Conservation (phyloP, 2,888 invertebrate species). For the Dendrolimus pini region DNA sequence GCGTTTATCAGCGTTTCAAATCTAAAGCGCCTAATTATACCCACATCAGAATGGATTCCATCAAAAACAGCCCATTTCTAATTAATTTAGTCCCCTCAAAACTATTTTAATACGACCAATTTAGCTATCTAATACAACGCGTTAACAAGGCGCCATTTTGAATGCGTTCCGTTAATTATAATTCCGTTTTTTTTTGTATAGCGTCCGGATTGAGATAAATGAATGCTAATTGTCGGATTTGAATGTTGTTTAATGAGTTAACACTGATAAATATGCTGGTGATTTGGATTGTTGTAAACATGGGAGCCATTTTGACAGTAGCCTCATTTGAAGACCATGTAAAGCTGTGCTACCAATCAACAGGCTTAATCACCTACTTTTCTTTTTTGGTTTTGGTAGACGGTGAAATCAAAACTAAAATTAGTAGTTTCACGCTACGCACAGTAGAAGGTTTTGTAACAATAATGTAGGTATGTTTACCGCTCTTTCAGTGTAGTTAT, state of each 20-base stretch:
- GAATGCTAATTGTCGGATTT: conserved; percentile 25
- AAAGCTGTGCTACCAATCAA: no score
- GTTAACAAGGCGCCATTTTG: conserved; percentile 68
- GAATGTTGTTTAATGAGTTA: conserved; percentile 16
- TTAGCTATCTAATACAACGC: conserved; percentile 71
- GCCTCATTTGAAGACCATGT: no score
- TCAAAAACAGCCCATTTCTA: conserved; percentile 66
- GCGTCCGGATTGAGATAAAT: conserved; percentile 49
- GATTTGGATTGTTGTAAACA: conserved; percentile 11
- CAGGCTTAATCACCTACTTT: no score
- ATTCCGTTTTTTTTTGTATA: conserved; percentile 24
- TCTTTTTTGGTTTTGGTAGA: no score
- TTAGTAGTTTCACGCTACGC: no score
- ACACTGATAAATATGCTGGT: conserved; percentile 7
- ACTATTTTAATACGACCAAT: conserved; percentile 72
- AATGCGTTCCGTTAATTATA: conserved; percentile 41
- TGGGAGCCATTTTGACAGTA: conserved; percentile 1
- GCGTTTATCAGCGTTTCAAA: conserved; percentile 59
- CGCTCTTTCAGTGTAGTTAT: no score
- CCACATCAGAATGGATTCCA: conserved; percentile 68
- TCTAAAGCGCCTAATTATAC: conserved; percentile 74
- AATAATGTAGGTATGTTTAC: no score
- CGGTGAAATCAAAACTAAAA: no score
- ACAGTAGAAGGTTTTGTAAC: no score
- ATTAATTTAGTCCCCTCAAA: conserved; percentile 69